Conservation (phyloP, 2,888 invertebrate genomes). For the Pharmacophagus antenor region DNA sequence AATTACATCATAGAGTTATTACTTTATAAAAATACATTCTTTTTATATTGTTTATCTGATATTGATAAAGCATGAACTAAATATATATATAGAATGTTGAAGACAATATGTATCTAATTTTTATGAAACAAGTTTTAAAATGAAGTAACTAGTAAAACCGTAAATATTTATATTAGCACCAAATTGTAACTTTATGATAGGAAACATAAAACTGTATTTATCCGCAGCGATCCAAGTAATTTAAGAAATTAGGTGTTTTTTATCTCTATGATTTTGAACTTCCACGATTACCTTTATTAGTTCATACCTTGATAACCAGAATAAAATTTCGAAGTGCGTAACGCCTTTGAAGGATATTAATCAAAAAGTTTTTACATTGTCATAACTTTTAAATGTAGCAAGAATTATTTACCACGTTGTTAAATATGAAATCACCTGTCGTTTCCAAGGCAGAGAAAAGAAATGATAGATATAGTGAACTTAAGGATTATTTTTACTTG, state of each 20-base stretch:
- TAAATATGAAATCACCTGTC: slow-evolving; percentile 49
- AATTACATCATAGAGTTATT: no score
- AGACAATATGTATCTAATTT: no score
- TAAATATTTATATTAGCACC: no score
- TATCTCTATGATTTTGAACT: neutral
- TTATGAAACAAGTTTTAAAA: no score
- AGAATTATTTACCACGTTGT: slow-evolving; percentile 53
- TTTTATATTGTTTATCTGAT: no score
- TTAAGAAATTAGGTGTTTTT: neutral
- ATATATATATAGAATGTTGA: no score
- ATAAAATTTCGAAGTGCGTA: neutral
- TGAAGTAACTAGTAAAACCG: no score
- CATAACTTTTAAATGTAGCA: slow-evolving; percentile 66
- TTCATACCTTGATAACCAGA: neutral
- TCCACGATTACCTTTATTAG: neutral
- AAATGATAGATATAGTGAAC: slow-evolving; percentile 15
- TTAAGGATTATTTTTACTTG: slow-evolving; percentile 34
- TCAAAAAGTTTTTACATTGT: slow-evolving; percentile 46
- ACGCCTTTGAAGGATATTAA: slow-evolving; percentile 43
- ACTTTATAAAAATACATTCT: no score
- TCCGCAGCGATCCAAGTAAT: neutral
- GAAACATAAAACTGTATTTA: no score
- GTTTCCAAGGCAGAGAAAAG: slow-evolving; percentile 18
- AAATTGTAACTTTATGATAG: no score
- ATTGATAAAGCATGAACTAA: no score